A percentile compares a stretch with the other conserved stretches of the same genome.
Evolutionary conservation across 2,888 invertebrate genomes (phyloP).

Genomic region (Dugesia japonica): DNA sequence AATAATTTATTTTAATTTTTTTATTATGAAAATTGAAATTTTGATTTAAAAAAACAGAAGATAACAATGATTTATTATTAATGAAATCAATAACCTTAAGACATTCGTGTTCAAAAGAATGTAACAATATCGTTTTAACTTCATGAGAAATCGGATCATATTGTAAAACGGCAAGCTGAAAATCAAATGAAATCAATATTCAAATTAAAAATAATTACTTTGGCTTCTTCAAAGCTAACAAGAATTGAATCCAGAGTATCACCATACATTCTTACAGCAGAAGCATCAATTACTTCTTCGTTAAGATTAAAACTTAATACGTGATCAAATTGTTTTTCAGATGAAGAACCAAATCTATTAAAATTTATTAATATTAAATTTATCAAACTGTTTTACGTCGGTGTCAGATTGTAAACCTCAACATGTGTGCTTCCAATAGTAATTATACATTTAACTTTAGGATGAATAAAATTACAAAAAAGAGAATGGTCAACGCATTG

Average conservation of each 20-base stretch:
- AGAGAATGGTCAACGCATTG: slow-evolving; percentile 5
- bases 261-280: not conserved
- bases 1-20: too few species aligned
- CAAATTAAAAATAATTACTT: not conserved
- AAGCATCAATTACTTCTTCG: slow-evolving; percentile 10
- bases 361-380: not conserved
- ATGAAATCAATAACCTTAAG: not conserved
- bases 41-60: too few species aligned
- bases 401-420: not conserved
- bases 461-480: slow-evolving; percentile 7
- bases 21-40: too few species aligned
- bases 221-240: not conserved
- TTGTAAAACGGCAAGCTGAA: not conserved
- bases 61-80: too few species aligned
- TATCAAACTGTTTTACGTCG: not conserved
- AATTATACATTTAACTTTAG: not conserved
- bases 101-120: not conserved
- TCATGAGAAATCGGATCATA: slow-evolving; percentile 9
- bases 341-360: not conserved
- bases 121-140: not conserved
- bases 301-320: slow-evolving; percentile 3
- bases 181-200: not conserved
- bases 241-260: not conserved
- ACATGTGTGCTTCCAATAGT: not conserved
- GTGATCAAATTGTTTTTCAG: not conserved